Evolutionary conservation across 1,140 invertebrate species (phyloP), one percentile per base, ranked within the genome.

Genomic region (Gonioctena quinquepunctata): DNA sequence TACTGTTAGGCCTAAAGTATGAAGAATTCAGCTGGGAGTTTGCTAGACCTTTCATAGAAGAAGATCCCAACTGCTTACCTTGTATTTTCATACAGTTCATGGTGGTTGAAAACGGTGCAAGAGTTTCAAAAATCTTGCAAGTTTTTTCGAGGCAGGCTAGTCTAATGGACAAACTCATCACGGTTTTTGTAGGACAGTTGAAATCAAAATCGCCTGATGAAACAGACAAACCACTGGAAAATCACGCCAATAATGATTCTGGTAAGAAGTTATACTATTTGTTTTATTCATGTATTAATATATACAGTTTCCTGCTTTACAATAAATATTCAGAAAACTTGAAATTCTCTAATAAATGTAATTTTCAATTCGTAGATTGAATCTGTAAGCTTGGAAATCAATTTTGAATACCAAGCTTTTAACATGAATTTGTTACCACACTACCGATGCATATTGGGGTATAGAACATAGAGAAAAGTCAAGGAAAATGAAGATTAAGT

Each of bases 141-240:
- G 89, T 96, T 52, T 96, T 96, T 84, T 95, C 94, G 0, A 91
- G 90, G 84, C 93, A 96, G 88, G 94, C 94, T 50, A 89, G 92
- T 68, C 92, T 97, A 88, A 96, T 97, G 91, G 94, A 97, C 84
- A 93, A 93, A 2, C 84, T 97, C 18, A 96, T 97, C 66, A 90
- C 92, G 48, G 89, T 91, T 60, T 96, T 96, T 83, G 93, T 94
- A 1, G 91, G 92, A 26, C 90, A 93, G 71, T 85, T 90, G 68
- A 87, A 80, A 81, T 84, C 79, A 80, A 89, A 83, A 83, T 48
- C 80, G 6, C 74, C 57, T 22, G 80, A 80, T 65, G 80, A 82
- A 65, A 69, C 75, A 25, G 85, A 86, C 72, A 85, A 77, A 73
- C 71, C 73, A 78, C 70, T 62, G 63, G 78, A 81, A 54, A 85